Percentiles rank a stretch among this genome's conserved stretches.
Conservation (phyloP, 2,113 vertebrate species). For the Megalops atlanticus region DNA sequence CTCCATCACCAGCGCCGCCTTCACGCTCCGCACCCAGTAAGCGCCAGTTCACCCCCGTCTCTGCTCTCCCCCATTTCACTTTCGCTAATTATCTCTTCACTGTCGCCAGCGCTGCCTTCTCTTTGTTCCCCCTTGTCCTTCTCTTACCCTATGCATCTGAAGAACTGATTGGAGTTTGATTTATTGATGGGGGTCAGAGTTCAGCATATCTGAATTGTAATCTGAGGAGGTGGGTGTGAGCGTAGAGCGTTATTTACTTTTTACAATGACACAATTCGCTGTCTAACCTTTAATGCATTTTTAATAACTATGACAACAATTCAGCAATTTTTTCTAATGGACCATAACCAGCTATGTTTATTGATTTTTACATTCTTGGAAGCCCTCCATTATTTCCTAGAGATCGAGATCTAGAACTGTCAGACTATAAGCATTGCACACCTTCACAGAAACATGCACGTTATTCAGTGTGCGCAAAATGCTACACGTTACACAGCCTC, state of each 20-base stretch:
- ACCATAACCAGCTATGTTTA: not conserved
- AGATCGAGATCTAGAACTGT: not conserved
- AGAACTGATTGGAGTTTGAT: not conserved
- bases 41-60: conserved; percentile 21
- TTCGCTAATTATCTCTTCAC: not conserved
- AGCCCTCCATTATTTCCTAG: not conserved
- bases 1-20: conserved; percentile 96
- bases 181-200: not conserved
- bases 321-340: not conserved
- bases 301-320: not conserved
- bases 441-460: not conserved
- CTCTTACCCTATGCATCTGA: not conserved
- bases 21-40: conserved; percentile 95
- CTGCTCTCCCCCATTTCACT: conserved; percentile 42
- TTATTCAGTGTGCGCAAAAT: not conserved
- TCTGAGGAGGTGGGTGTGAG: not conserved
- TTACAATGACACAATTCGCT: not conserved
- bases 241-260: not conserved
- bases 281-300: not conserved
- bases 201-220: not conserved
- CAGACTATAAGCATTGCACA: too few relatives aligned
- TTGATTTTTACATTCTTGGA: not conserved
- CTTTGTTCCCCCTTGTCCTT: not conserved
- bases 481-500: not conserved
- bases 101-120: not conserved